A percentile compares a stretch with the other conserved stretches of the same genome.
Evolutionary conservation across 2,888 invertebrate species (phyloP).

Genomic region (Achlya flavicornis): DNA sequence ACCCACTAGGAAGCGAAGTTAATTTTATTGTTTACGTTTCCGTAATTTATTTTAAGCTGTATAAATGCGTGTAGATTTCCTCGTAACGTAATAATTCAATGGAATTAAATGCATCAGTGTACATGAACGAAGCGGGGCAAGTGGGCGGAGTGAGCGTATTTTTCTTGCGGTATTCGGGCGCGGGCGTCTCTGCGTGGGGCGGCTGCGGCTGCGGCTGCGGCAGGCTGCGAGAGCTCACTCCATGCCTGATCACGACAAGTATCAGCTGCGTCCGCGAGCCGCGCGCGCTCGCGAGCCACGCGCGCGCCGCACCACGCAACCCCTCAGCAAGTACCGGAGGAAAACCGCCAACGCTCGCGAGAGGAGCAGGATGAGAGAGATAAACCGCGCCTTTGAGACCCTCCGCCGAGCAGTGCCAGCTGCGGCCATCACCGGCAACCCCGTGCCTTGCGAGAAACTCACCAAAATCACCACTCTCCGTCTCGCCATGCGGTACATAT

Average conservation of each 20-base stretch:
- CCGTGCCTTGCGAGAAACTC: slow-evolving; percentile 88
- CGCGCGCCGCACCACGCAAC: slow-evolving; percentile 87
- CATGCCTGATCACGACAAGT: slow-evolving; percentile 83
- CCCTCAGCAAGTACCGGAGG: slow-evolving; percentile 93
- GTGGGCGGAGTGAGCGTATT: slow-evolving; percentile 78
- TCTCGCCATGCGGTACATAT: slow-evolving; percentile 94
- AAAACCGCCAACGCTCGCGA: slow-evolving; percentile 96
- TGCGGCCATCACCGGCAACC: slow-evolving; percentile 77
- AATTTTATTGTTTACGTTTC: slow-evolving; percentile 21
- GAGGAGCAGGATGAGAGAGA: slow-evolving; percentile 93
- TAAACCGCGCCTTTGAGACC: slow-evolving; percentile 94
- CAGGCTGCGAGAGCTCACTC: slow-evolving; percentile 54
- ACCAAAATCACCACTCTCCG: slow-evolving; percentile 95
- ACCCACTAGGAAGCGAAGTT: background rate
- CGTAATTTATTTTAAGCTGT: slow-evolving; percentile 4
- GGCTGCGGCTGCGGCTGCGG: slow-evolving; percentile 18
- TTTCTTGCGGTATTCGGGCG: slow-evolving; percentile 65
- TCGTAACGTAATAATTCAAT: slow-evolving; percentile 13
- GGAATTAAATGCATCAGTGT: slow-evolving; percentile 50
- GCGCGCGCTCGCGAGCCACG: slow-evolving; percentile 78
- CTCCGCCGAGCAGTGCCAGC: slow-evolving; percentile 90
- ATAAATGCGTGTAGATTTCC: background rate
- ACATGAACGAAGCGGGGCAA: slow-evolving; percentile 75
- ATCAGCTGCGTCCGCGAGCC: slow-evolving; percentile 81
- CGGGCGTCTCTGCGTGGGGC: slow-evolving; percentile 43